Percentiles rank a stretch among this genome's conserved stretches.
phyloP scores from a whole-genome alignment of 2,888 invertebrate species.

The Chironomus tentans region DNA sequence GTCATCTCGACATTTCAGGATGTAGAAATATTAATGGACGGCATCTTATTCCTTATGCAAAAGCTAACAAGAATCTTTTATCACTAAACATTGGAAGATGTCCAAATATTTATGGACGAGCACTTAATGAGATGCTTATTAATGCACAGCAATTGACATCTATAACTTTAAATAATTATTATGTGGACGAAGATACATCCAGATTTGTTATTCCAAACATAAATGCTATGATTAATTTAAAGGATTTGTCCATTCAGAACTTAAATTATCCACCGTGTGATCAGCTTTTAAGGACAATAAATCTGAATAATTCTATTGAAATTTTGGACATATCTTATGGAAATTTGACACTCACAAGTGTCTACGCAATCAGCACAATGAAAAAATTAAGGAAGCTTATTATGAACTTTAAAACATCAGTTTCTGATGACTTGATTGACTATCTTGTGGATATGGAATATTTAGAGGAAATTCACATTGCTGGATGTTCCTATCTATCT shows the following conservation, averaged over 20 bases:
- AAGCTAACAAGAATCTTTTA: not conserved
- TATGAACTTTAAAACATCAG: slow-evolving; percentile 22
- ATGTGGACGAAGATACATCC: slow-evolving; percentile 12
- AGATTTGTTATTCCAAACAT: slow-evolving; percentile 8
- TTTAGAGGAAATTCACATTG: slow-evolving; percentile 18
- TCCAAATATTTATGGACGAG: not conserved
- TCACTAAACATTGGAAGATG: not conserved
- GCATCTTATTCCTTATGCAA: not conserved
- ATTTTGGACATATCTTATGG: slow-evolving; percentile 17
- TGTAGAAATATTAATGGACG: slow-evolving; percentile 1
- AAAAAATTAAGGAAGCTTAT: slow-evolving; percentile 5
- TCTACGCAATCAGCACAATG: slow-evolving; percentile 18
- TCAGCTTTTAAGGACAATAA: slow-evolving; percentile 3
- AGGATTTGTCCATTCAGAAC: not conserved
- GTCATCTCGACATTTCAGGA: slow-evolving; percentile 2
- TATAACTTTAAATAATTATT: slow-evolving; percentile 13
- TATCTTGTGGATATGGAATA: not conserved
- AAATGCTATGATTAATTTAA: not conserved
- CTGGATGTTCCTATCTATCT: slow-evolving; percentile 8
- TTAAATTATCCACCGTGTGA: slow-evolving; percentile 8
- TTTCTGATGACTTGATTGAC: slow-evolving; percentile 2
- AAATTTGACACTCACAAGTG: slow-evolving; percentile 6
- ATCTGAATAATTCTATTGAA: not conserved
- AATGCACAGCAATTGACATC: not conserved
- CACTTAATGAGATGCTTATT: not conserved